Percentiles rank a stretch among this genome's conserved stretches.
Evolutionary conservation across 2,113 vertebrate genomes (phyloP).

Genomic region (Nesoenas mayeri): DNA sequence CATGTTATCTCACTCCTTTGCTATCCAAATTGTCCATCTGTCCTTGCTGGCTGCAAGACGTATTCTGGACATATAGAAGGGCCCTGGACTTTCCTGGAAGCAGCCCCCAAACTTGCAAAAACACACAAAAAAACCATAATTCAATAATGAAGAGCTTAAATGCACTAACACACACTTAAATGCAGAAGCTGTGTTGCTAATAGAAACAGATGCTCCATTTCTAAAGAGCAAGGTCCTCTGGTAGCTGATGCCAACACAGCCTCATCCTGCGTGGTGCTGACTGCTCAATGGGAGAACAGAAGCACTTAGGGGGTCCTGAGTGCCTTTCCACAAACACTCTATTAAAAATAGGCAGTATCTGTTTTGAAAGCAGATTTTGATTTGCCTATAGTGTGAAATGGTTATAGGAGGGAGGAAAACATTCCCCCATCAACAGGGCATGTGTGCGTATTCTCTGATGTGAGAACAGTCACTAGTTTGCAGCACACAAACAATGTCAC

Average conservation of each 20-base stretch:
- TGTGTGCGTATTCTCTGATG: background rate
- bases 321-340: background rate
- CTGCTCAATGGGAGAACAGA: background rate
- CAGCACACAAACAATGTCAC: background rate
- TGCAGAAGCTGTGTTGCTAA: slow-evolving; percentile 25
- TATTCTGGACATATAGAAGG: background rate
- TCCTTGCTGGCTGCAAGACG: background rate
- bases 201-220: slow-evolving; percentile 45
- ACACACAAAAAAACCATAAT: background rate
- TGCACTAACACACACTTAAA: background rate
- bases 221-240: background rate
- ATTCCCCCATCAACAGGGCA: background rate
- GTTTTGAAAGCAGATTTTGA: background rate
- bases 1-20: background rate
- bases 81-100: background rate
- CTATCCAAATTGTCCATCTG: accelerated
- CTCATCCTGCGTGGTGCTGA: background rate
- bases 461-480: background rate
- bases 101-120: background rate
- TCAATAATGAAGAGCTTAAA: background rate
- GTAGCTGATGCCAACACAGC: background rate
- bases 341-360: background rate
- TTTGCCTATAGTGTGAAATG: background rate
- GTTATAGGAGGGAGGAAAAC: background rate
- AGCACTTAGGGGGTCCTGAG: background rate